Conservation (phyloP, 2,113 vertebrate genomes). For the Quiscalus mexicanus region DNA sequence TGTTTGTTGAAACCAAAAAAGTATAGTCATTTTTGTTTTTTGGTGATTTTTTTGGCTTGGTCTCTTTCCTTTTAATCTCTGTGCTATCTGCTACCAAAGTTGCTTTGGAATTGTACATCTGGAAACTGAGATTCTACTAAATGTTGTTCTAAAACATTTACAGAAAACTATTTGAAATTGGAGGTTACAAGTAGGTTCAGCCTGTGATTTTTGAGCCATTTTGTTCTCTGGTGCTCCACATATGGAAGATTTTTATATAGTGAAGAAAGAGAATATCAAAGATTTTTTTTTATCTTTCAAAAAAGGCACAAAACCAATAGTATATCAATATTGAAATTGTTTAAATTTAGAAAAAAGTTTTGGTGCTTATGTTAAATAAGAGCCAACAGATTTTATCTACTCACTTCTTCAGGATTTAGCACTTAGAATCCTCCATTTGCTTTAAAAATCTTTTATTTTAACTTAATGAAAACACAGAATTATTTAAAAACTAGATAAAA, state of each 20-base stretch:
- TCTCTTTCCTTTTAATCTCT: background rate
- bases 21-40: background rate
- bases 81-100: background rate
- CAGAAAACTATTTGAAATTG: background rate
- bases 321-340: background rate
- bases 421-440: background rate
- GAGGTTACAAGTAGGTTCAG: background rate
- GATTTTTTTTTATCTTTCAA: background rate
- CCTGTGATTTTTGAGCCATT: background rate
- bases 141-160: background rate
- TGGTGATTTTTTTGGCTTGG: background rate
- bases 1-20: background rate
- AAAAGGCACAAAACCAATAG: background rate
- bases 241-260: background rate
- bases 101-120: background rate
- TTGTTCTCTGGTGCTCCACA: background rate
- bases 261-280: background rate
- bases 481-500: background rate
- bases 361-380: background rate
- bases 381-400: background rate
- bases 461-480: accelerated
- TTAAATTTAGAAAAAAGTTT: background rate
- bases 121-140: background rate
- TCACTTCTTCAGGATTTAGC: background rate
- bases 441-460: background rate